phyloP scores from a whole-genome alignment of 2,888 invertebrate species.

The Lymantria dispar region DNA sequence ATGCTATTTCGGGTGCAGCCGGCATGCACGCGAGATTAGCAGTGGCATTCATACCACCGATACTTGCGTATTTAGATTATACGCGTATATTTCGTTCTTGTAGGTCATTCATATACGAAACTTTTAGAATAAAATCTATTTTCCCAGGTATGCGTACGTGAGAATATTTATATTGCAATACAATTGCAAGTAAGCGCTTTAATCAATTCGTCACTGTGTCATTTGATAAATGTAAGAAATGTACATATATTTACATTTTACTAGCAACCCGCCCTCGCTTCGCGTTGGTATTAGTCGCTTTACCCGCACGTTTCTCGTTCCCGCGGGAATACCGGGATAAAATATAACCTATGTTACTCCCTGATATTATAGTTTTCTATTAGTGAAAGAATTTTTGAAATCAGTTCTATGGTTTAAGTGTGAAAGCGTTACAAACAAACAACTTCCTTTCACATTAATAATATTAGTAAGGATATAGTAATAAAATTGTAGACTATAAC shows the following conservation, averaged over 20 bases:
- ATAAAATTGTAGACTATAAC: constrained; percentile 18
- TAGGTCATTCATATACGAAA: neutral
- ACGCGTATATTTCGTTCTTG: neutral
- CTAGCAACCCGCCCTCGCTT: too few relatives aligned
- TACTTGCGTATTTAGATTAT: constrained; percentile 35
- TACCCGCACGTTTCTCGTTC: too few relatives aligned
- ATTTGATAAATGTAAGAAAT: constrained; percentile 7
- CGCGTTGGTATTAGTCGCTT: too few relatives aligned
- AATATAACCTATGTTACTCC: too few relatives aligned
- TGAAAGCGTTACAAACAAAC: too few relatives aligned
- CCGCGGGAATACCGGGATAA: too few relatives aligned
- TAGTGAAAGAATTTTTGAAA: too few relatives aligned
- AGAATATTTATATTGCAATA: constrained; percentile 6
- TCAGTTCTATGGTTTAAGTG: too few relatives aligned
- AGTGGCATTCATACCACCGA: constrained; percentile 30
- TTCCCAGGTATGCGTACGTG: neutral
- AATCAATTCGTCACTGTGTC: neutral
- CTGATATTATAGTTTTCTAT: too few relatives aligned
- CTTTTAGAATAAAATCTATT: neutral
- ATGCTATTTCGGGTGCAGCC: constrained; percentile 57
- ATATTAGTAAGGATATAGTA: constrained; percentile 1
- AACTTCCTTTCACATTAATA: too few relatives aligned
- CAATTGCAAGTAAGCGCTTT: constrained; percentile 16
- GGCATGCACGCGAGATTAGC: constrained; percentile 34
- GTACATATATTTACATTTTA: constrained; percentile 9